Percentiles rank a stretch among this genome's conserved stretches.
phyloP scores from a whole-genome alignment of 1,140 invertebrate genomes.

The Drosophila kepulauana region DNA sequence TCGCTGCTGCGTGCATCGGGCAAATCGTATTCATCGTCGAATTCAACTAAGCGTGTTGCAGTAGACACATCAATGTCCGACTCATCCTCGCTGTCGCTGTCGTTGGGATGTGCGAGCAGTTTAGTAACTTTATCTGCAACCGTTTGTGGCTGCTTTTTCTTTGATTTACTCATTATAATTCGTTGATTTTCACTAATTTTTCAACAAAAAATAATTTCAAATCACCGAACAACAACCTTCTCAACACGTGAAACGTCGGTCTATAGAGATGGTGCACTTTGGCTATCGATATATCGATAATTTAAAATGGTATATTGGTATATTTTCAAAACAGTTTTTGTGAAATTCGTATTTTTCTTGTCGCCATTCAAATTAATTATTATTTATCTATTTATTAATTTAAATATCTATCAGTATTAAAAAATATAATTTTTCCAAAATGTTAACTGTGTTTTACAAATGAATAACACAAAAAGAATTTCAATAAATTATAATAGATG shows the following conservation, averaged over 20 bases:
- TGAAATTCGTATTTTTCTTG: too few relatives aligned
- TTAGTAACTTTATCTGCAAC: conserved; percentile 74
- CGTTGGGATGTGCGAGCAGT: conserved; percentile 66
- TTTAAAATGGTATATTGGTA: too few relatives aligned
- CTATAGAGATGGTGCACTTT: too few relatives aligned
- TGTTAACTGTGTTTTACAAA: too few relatives aligned
- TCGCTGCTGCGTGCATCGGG: conserved; percentile 86
- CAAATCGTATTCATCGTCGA: conserved; percentile 87
- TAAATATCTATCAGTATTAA: too few relatives aligned
- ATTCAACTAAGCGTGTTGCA: conserved; percentile 72
- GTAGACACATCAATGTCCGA: conserved; percentile 66
- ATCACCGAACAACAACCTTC: not conserved
- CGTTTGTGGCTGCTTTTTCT: conserved; percentile 55
- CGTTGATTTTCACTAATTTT: conserved; percentile 30
- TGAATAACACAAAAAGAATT: too few relatives aligned
- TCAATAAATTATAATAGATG: too few relatives aligned
- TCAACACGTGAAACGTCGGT: conserved; percentile 39
- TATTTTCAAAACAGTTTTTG: too few relatives aligned
- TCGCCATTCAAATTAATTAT: too few relatives aligned
- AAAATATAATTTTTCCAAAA: too few relatives aligned
- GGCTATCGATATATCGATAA: too few relatives aligned
- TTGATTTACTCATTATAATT: conserved; percentile 68
- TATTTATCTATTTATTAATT: too few relatives aligned
- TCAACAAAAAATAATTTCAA: conserved; percentile 11
- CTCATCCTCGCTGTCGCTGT: conserved; percentile 63